A percentile compares a stretch with the other conserved stretches of the same genome.
phyloP scores from a whole-genome alignment of 2,888 invertebrate species.

The Protonemura montana region DNA sequence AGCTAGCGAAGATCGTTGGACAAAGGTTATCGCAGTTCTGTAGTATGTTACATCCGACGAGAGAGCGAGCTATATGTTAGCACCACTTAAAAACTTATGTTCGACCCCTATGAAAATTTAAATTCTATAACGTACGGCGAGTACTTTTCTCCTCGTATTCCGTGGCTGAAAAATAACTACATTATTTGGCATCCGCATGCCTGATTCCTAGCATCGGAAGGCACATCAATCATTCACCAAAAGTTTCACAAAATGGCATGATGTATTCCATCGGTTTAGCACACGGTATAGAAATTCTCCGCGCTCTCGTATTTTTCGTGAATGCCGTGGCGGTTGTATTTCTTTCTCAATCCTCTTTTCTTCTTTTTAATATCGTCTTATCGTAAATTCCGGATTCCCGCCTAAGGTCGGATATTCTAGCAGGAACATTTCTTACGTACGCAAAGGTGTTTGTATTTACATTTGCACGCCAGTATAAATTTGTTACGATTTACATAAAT shows the following conservation, averaged over 20 bases:
- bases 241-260: conserved; percentile 23
- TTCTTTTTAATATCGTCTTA: neutral
- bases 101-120: neutral
- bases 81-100: neutral
- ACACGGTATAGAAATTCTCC: neutral
- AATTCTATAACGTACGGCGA: neutral
- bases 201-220: neutral
- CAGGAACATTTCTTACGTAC: neutral
- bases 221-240: conserved; percentile 14
- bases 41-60: neutral
- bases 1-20: neutral
- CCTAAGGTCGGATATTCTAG: neutral
- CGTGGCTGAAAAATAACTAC: neutral
- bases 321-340: neutral
- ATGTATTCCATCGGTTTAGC: neutral
- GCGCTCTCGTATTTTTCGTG: neutral
- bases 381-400: neutral
- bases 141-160: neutral
- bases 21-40: conserved; percentile 20
- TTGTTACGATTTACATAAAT: conserved; percentile 28
- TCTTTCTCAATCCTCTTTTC: neutral
- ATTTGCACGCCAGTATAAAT: neutral
- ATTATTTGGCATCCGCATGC: neutral
- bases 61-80: neutral
- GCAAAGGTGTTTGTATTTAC: conserved; percentile 16